These are phyloP conservation scores for Brachionus calyciflorus DNA, from an alignment of 1,140 invertebrate genomes.

Conservation along the genomic window DNA sequence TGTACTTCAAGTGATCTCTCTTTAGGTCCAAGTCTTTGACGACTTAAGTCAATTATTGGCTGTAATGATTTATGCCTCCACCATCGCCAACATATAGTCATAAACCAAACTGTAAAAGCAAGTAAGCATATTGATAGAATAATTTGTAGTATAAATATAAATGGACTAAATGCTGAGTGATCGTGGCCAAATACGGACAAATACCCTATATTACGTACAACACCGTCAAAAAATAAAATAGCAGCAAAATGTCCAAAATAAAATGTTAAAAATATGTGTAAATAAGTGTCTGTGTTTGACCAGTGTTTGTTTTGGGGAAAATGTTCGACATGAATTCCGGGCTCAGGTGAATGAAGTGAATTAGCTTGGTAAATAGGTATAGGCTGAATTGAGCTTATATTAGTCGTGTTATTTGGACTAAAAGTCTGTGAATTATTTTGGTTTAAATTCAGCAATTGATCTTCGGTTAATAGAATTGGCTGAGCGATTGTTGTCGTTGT, in stretches of 20 bases:
- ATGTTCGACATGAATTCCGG: slow-evolving; percentile 22
- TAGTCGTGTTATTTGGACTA: neutral
- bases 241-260: slow-evolving; percentile 46
- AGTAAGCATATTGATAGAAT: slow-evolving; percentile 20
- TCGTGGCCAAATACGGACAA: slow-evolving; percentile 13
- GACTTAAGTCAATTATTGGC: neutral
- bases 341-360: neutral
- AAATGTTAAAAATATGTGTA: slow-evolving; percentile 46
- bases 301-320: slow-evolving; percentile 29
- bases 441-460: neutral
- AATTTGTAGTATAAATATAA: slow-evolving; percentile 27
- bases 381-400: neutral
- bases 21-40: neutral
- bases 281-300: slow-evolving; percentile 36
- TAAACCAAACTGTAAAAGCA: slow-evolving; percentile 39
- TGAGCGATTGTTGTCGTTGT: slow-evolving; percentile 23
- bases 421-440: neutral
- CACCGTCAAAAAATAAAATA: slow-evolving; percentile 35
- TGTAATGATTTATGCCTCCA: slow-evolving; percentile 37
- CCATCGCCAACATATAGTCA: slow-evolving; percentile 47
- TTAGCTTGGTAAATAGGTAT: neutral
- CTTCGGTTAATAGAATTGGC: slow-evolving; percentile 15
- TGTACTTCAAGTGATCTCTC: neutral
- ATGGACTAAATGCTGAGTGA: neutral
- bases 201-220: slow-evolving; percentile 29